Conservation (phyloP, 2,888 invertebrate species). For the Mycalesis mineus region DNA sequence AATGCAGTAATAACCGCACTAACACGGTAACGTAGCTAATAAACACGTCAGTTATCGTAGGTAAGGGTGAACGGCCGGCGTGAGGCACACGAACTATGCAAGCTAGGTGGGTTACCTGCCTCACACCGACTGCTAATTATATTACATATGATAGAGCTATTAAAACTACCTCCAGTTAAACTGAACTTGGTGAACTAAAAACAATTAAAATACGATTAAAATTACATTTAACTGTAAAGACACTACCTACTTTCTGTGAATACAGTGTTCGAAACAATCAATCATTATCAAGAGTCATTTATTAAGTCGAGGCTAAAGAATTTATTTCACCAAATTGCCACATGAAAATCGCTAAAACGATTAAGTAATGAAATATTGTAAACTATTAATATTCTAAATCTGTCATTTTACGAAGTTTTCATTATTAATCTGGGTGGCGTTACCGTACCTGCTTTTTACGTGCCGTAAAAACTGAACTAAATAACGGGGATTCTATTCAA, state of each 20-base stretch:
- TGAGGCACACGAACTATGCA: conserved; percentile 37
- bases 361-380: too few relatives aligned
- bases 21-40: conserved; percentile 25
- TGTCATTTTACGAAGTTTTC: too few relatives aligned
- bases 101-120: conserved; percentile 40
- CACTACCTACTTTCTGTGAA: not conserved
- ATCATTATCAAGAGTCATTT: not conserved
- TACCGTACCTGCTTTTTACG: too few relatives aligned
- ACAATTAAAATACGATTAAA: not conserved
- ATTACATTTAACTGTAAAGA: not conserved
- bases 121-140: conserved; percentile 47
- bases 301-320: not conserved
- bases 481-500: too few relatives aligned
- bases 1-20: conserved; percentile 20
- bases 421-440: too few relatives aligned
- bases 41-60: conserved; percentile 35
- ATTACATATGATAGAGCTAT: conserved; percentile 15
- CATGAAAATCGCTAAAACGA: too few relatives aligned
- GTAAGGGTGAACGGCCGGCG: conserved; percentile 55
- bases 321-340: too few relatives aligned
- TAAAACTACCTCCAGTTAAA: conserved; percentile 10
- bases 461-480: too few relatives aligned
- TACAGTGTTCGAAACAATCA: too few relatives aligned
- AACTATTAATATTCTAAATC: too few relatives aligned
- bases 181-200: not conserved